Percentiles rank a stretch among this genome's conserved stretches.
phyloP scores from a whole-genome alignment of 2,888 invertebrate genomes.

The Oscheius sp. region DNA sequence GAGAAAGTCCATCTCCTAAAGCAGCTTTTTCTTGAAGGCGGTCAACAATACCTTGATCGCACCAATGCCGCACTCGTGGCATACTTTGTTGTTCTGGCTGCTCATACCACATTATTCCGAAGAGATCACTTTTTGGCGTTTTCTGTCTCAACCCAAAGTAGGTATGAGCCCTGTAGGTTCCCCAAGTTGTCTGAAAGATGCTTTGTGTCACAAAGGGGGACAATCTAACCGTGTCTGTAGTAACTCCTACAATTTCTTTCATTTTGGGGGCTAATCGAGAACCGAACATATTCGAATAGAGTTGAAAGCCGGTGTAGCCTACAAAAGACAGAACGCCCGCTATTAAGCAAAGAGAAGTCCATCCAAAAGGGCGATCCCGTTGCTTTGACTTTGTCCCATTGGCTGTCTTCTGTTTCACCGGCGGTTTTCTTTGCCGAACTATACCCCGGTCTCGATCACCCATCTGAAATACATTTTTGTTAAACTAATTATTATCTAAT shows the following conservation, averaged over 20 bases:
- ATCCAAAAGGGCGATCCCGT: background rate
- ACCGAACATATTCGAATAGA: background rate
- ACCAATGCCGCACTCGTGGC: conserved; percentile 80
- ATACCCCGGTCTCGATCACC: no score
- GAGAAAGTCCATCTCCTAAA: conserved; percentile 80
- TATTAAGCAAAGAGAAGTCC: background rate
- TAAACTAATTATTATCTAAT: no score
- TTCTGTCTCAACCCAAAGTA: conserved; percentile 91
- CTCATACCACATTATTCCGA: conserved; percentile 82
- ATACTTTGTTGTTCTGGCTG: conserved; percentile 70
- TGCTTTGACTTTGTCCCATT: background rate
- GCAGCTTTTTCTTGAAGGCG: no score
- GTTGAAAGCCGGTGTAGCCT: background rate
- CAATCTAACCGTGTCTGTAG: background rate
- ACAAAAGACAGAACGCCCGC: background rate
- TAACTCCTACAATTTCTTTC: background rate
- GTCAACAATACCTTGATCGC: conserved; percentile 77
- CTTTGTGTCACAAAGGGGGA: background rate
- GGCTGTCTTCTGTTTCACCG: background rate
- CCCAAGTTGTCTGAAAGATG: conserved; percentile 78
- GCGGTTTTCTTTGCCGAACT: background rate
- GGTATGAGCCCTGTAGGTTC: conserved; percentile 85
- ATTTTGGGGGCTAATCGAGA: conserved; percentile 8
- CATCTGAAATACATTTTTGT: no score
- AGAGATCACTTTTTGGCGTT: conserved; percentile 85